Conservation (phyloP, 2,113 vertebrate genomes). For the Crocuta crocuta region DNA sequence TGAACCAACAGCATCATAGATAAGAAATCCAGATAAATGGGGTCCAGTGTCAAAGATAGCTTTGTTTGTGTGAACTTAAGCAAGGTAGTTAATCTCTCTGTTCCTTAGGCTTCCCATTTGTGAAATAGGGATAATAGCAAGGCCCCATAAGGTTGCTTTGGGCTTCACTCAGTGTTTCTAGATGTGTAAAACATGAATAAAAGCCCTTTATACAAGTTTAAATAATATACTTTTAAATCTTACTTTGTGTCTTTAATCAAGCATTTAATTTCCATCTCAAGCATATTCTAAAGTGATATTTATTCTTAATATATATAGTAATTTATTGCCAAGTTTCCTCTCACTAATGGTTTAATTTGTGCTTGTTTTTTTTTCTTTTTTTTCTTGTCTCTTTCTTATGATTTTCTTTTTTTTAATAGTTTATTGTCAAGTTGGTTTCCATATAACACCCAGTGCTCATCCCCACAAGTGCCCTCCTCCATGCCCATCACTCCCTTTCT, state of each 20-base stretch:
- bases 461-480: too few relatives aligned
- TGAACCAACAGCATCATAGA: not conserved
- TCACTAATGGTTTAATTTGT: not conserved
- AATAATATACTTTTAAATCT: constrained; percentile 8
- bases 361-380: not conserved
- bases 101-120: constrained; percentile 1
- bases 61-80: constrained; percentile 31
- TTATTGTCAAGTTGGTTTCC: too few relatives aligned
- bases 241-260: constrained; percentile 37
- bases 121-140: not conserved
- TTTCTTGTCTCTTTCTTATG: too few relatives aligned
- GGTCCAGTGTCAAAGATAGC: not conserved
- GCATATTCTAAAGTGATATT: constrained; percentile 34
- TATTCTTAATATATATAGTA: constrained; percentile 25
- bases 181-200: not conserved
- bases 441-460: too few relatives aligned
- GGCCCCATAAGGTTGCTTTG: not conserved
- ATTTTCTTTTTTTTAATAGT: too few relatives aligned
- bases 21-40: constrained; percentile 38
- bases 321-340: constrained; percentile 3
- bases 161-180: not conserved
- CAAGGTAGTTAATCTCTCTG: not conserved
- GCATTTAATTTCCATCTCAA: constrained; percentile 40
- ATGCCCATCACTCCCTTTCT: too few relatives aligned
- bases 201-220: not conserved